A percentile compares a stretch with the other conserved stretches of the same genome.
phyloP scores from a whole-genome alignment of 2,888 invertebrate species.

The Watsonalla binaria region DNA sequence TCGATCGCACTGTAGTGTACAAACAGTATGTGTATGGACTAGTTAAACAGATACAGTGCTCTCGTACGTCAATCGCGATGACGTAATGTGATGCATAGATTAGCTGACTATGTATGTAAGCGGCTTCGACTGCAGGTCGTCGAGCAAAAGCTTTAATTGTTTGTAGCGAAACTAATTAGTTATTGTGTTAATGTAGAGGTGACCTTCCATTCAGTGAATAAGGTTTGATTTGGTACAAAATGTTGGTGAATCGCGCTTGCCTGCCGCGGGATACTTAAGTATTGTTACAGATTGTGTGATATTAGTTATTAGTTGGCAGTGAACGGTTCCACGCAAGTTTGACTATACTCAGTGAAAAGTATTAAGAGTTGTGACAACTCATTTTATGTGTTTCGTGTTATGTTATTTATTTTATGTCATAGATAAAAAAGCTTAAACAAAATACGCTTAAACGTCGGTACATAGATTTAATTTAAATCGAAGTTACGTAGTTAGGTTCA shows the following conservation, averaged over 20 bases:
- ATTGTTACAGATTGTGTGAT: conserved; percentile 62
- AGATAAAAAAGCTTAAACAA: conserved; percentile 33
- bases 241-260: conserved; percentile 23
- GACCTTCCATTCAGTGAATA: conserved; percentile 38
- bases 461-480: conserved; percentile 21
- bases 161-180: conserved; percentile 49
- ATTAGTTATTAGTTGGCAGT: conserved; percentile 51
- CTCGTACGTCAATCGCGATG: conserved; percentile 72
- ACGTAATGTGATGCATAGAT: conserved; percentile 73
- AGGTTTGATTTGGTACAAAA: conserved; percentile 31
- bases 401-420: conserved; percentile 28
- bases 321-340: background rate
- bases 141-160: conserved; percentile 69
- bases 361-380: conserved; percentile 17
- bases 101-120: conserved; percentile 53
- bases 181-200: conserved; percentile 36
- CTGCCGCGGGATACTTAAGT: conserved; percentile 23
- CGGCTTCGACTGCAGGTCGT: conserved; percentile 55
- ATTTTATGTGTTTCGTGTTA: conserved; percentile 27
- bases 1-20: conserved; percentile 23
- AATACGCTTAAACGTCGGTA: conserved; percentile 52
- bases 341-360: conserved; percentile 1
- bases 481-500: conserved; percentile 19
- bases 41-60: conserved; percentile 63
- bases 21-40: conserved; percentile 27